Conservation (phyloP, 2,888 invertebrate genomes). For the Sialis lutaria region DNA sequence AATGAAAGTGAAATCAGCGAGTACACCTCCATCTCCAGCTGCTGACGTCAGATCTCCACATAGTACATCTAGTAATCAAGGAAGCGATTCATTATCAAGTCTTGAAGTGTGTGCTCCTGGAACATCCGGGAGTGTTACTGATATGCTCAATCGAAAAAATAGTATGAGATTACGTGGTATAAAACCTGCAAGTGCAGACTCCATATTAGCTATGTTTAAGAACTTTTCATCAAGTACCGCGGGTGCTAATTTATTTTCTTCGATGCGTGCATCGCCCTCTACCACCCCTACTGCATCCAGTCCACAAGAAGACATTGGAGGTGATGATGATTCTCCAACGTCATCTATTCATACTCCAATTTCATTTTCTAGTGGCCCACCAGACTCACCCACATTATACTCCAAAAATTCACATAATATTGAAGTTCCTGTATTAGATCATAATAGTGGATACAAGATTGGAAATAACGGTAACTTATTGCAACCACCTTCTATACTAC, state of each 20-base stretch:
- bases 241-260: constrained; percentile 38
- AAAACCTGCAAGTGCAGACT: constrained; percentile 62
- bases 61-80: constrained; percentile 58
- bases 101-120: constrained; percentile 46
- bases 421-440: constrained; percentile 46
- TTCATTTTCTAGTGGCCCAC: constrained; percentile 34
- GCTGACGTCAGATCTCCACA: constrained; percentile 42
- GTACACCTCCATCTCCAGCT: constrained; percentile 47
- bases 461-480: constrained; percentile 37
- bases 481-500: constrained; percentile 56
- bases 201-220: constrained; percentile 60
- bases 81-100: constrained; percentile 60
- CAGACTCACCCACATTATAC: constrained; percentile 43
- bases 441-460: constrained; percentile 46
- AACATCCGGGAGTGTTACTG: constrained; percentile 34
- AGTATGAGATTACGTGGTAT: constrained; percentile 27
- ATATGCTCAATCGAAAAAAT: constrained; percentile 20
- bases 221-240: constrained; percentile 49
- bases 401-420: constrained; percentile 27
- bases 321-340: constrained; percentile 52
- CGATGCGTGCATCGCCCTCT: constrained; percentile 44
- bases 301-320: constrained; percentile 52
- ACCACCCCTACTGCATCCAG: constrained; percentile 58
- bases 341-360: constrained; percentile 45
- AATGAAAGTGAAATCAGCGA: constrained; percentile 26